Evolutionary conservation across 2,797 vertebrate genomes (phyloP).

Genomic region (Bradypus variegatus): DNA sequence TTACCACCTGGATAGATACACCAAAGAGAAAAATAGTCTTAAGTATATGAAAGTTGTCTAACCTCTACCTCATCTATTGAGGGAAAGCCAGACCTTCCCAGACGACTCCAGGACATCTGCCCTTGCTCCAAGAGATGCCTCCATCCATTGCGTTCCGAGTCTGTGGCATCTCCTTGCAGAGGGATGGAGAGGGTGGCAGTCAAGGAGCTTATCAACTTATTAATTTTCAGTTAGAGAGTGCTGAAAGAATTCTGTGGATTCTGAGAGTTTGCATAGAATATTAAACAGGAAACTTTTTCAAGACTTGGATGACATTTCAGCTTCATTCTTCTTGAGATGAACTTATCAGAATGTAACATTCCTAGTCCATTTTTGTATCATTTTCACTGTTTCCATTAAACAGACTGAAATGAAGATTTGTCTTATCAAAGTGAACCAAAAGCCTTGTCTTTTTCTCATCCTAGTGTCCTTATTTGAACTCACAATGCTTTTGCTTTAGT

Average conservation of each 20-base stretch:
- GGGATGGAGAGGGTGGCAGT: not conserved
- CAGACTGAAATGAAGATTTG: not conserved
- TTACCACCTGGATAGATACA: not conserved
- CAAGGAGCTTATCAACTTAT: not conserved
- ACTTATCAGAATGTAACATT: not conserved
- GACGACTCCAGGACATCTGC: not conserved
- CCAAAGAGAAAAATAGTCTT: not conserved
- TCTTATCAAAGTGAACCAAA: not conserved
- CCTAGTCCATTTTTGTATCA: not conserved
- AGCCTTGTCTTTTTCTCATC: not conserved
- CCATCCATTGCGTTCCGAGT: not conserved
- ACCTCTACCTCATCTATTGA: not conserved
- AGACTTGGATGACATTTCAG: not conserved
- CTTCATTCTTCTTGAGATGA: not conserved
- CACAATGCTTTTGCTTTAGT: not conserved
- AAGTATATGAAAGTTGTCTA: not conserved
- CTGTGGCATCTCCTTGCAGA: accelerated
- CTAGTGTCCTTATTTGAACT: not conserved
- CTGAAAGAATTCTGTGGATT: not conserved
- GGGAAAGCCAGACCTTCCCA: not conserved
- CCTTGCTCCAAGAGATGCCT: not conserved
- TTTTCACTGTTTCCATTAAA: not conserved
- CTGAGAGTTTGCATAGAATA: not conserved
- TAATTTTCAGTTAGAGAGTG: not conserved
- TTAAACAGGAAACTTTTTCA: not conserved